Evolutionary conservation across 2,888 invertebrate species (phyloP), one percentile per base, ranked within the genome.

Genomic region (Drosophila paracracens): DNA sequence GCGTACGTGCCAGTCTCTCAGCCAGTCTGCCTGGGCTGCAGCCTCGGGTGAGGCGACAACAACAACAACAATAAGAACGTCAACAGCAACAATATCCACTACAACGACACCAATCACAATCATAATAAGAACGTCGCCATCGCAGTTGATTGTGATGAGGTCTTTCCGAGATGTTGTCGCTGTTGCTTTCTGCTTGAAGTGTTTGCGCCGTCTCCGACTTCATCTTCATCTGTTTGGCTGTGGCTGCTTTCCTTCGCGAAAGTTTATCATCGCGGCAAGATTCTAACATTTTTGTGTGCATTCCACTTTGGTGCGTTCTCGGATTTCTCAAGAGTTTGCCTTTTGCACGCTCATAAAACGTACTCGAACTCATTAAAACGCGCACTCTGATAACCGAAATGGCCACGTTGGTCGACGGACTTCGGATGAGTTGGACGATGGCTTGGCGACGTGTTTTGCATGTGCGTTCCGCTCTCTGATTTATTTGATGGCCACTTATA

Each of bases 241-340:
- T n/a, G 29, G 68, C 57, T 62, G 81, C 76, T 80, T 76, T 74
- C 69, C 68, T 66, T 60, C 60, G 87, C 85, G 88, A 86, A 86
- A 86, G 85, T 89, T 87, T 87, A 87, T 87, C 87, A 75, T 71
- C 67, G 89, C 87, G 85, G 87, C 89, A 83, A 87, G 87, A 87
- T 87, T 87, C 87, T 89, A 87, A 87, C 89, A 86, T 89, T 86
- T 86, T 87, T 87, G 89, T 87, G 87, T 86, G 86, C 89, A 88
- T 86, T 88, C 86, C 89, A 87, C 86, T 89, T 88, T 86, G 89
- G 89, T 89, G 87, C 87, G 86, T 84, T 88, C 76, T 79, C 60
- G 70, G 71, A 81, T 83, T 78, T 81, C 82, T 77, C 80, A 73
- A 81, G 83, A 83, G 74, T 80, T 78, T 79, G 73, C 80, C 78